Evolutionary conservation across 2,797 vertebrate genomes (phyloP).

Genomic region (Danio choprae): DNA sequence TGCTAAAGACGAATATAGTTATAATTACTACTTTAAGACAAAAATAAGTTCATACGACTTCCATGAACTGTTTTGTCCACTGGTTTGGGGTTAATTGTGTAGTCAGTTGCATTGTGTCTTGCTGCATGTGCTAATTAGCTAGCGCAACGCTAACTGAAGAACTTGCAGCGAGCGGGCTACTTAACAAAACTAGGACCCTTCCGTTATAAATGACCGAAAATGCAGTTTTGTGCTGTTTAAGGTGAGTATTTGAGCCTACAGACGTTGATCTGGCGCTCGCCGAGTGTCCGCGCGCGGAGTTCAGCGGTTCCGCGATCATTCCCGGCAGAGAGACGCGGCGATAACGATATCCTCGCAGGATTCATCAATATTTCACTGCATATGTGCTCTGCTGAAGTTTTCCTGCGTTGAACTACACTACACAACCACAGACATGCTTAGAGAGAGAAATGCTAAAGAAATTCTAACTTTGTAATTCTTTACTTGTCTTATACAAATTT

Average conservation of each 20-base stretch:
- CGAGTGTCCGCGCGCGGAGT: neutral
- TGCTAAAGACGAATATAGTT: neutral
- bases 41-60: neutral
- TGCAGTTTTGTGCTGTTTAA: neutral
- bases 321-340: neutral
- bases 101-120: slow-evolving; percentile 14
- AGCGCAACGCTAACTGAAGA: slow-evolving; percentile 26
- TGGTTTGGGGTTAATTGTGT: slow-evolving; percentile 4
- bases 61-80: neutral
- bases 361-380: neutral
- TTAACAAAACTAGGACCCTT: neutral
- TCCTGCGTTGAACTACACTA: neutral
- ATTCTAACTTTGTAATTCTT: too few relatives aligned
- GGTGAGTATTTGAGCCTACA: neutral
- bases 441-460: neutral
- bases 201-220: neutral
- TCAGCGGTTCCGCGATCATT: neutral
- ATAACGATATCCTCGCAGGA: neutral
- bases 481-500: neutral
- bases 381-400: neutral
- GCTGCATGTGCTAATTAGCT: slow-evolving; percentile 42
- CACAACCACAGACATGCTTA: neutral
- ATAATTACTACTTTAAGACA: too few relatives aligned
- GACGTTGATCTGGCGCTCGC: neutral
- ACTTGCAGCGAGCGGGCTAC: slow-evolving; percentile 11